Base-by-base conservation (phyloP, 2,113 vertebrate species). In the Chaetops frenatus region DNA sequence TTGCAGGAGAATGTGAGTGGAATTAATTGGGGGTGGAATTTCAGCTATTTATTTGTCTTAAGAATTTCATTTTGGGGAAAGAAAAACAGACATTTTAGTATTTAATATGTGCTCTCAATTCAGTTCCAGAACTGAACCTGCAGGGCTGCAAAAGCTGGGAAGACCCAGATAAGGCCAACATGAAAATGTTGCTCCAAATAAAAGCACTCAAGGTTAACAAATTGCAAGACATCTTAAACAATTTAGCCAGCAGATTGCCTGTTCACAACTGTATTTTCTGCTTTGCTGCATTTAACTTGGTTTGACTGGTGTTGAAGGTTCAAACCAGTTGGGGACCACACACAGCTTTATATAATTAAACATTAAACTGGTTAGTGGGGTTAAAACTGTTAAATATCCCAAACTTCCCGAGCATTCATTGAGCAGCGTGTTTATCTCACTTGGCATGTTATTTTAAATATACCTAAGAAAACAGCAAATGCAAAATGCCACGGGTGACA, bases 181-280 rank as follows among this genome's bases (percentile, higher is more conserved):
- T 67, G 79, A 88, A 95, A 93, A 95, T 10, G 51, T 50, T 95
- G 28, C 88, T 94, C 53, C 79, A 90, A 95, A 93, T 88, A 56
- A 86, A 95, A 88, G 36, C 45, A 13, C 69, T 93, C 86, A 69
- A 88, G 88, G 60, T 93, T 96, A 95, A 91, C 96, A 95, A 97
- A 95, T 93, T 90, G 91, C 77, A 71, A 57, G 57, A 86, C 72
- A 78, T 87, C 76, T 76, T 78, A 58, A 81, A 93, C 94, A 62
- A n/a, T 36, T 70, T 94, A 50, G 53, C 47, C 62, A 91, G 76
- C 90, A 88, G 85, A 86, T 78, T 85, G 79, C 85, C 85, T 44
- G 15, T 74, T 94, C 54, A 17, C 64, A 69, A 79, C 21, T 1
- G 24, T 15, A 58, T 84, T 78, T 81, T 77, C 90, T 73, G 79